Evolutionary conservation across 2,888 invertebrate species (phyloP).

Genomic region (Polietes domitor): DNA sequence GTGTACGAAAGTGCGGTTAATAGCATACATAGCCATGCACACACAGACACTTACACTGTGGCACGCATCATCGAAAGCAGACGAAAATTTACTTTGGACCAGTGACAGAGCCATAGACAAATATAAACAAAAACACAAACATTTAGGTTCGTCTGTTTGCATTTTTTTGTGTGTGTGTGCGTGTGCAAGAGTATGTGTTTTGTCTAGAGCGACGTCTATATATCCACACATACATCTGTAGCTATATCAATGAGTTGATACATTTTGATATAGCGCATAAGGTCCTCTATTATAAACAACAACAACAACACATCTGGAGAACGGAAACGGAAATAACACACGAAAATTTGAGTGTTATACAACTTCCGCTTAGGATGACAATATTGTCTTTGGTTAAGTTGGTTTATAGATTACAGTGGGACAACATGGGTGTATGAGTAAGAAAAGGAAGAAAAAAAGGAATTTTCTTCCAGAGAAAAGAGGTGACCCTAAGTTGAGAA

Average conservation of each 20-base stretch:
- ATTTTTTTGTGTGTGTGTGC: background rate
- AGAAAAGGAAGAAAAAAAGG: no score
- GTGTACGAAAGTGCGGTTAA: slow-evolving; percentile 8
- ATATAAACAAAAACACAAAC: slow-evolving; percentile 42
- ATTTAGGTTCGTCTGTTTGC: slow-evolving; percentile 3
- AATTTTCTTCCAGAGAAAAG: no score
- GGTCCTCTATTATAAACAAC: background rate
- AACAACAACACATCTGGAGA: background rate
- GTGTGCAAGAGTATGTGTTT: no score
- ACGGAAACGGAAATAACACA: background rate
- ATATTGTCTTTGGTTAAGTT: background rate
- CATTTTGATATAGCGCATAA: background rate
- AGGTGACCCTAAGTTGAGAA: no score
- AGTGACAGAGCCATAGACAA: slow-evolving; percentile 41
- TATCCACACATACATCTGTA: background rate
- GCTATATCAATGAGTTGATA: background rate
- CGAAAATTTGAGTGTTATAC: background rate
- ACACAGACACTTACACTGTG: background rate
- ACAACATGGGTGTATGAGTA: no score
- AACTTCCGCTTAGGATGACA: background rate
- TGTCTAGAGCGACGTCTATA: background rate
- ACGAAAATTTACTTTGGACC: slow-evolving; percentile 38
- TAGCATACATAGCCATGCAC: slow-evolving; percentile 10
- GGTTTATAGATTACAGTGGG: background rate
- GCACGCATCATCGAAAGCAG: slow-evolving; percentile 33